These are phyloP conservation scores for Sinodicranocentrus sp. DNA, from an alignment of 2,888 invertebrate genomes.

Conservation along the genomic window DNA sequence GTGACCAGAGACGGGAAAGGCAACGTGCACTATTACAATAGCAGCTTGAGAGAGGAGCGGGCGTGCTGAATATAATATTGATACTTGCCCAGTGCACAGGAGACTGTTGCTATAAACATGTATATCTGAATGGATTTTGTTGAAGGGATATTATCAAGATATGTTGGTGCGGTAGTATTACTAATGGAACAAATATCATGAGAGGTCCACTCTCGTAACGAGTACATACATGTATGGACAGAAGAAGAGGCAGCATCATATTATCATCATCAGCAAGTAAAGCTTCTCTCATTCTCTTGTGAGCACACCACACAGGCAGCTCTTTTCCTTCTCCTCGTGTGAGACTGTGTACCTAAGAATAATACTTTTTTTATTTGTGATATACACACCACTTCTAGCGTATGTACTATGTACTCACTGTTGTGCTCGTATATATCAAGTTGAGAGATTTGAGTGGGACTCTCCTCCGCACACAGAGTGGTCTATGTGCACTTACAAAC, in stretches of 20 bases:
- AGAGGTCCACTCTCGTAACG: slow-evolving; percentile 48
- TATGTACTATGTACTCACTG: not conserved
- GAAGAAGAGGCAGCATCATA: slow-evolving; percentile 55
- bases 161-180: slow-evolving; percentile 27
- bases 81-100: slow-evolving; percentile 9
- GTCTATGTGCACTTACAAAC: slow-evolving; percentile 30
- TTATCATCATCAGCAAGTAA: not conserved
- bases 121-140: slow-evolving; percentile 23
- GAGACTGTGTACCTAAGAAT: not conserved
- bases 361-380: not conserved
- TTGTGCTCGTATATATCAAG: too few relatives aligned
- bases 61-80: slow-evolving; percentile 48
- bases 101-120: not conserved
- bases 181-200: slow-evolving; percentile 54
- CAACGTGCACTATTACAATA: slow-evolving; percentile 41
- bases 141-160: slow-evolving; percentile 53
- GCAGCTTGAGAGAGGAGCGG: slow-evolving; percentile 31
- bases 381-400: not conserved
- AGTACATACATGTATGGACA: slow-evolving; percentile 47
- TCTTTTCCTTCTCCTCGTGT: not conserved
- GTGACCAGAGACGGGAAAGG: not conserved
- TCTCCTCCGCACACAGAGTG: too few relatives aligned
- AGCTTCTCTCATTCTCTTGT: too few relatives aligned
- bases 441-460: slow-evolving; percentile 39
- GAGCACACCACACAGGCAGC: too few relatives aligned